Evolutionary conservation across 2,888 invertebrate genomes (phyloP).

Genomic region (Hipparchia sbordonii): DNA sequence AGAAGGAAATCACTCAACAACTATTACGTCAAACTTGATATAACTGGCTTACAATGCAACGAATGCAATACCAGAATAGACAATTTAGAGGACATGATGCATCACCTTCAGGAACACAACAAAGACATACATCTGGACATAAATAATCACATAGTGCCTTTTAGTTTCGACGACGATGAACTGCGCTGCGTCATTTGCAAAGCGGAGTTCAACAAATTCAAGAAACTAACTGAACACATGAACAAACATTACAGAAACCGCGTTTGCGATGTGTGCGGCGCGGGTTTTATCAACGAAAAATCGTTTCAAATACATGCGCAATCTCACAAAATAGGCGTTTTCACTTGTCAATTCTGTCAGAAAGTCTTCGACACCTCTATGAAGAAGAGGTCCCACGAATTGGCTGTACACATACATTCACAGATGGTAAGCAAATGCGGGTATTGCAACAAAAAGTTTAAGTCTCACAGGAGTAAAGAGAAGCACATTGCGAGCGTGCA

Average conservation of each 20-base stretch:
- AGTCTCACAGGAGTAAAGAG: constrained; percentile 33
- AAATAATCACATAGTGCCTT: constrained; percentile 53
- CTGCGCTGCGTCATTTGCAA: constrained; percentile 48
- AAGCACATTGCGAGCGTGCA: constrained; percentile 47
- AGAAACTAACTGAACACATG: constrained; percentile 52
- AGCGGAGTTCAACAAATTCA: constrained; percentile 46
- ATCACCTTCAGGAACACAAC: constrained; percentile 49
- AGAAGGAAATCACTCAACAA: constrained; percentile 38
- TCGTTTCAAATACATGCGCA: constrained; percentile 14
- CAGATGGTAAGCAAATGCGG: constrained; percentile 51
- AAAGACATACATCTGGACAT: constrained; percentile 49
- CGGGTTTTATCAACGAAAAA: constrained; percentile 43
- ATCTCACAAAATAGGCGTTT: constrained; percentile 41
- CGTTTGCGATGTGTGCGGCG: constrained; percentile 49
- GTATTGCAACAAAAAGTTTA: constrained; percentile 42
- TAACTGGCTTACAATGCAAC: constrained; percentile 52
- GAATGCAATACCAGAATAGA: constrained; percentile 46
- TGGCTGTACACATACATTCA: constrained; percentile 32
- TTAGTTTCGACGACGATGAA: constrained; percentile 49
- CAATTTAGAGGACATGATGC: constrained; percentile 46
- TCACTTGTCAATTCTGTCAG: constrained; percentile 45
- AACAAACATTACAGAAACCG: constrained; percentile 51
- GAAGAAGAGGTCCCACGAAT: constrained; percentile 47
- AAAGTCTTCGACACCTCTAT: constrained; percentile 44
- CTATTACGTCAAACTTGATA: constrained; percentile 53